Base-by-base conservation (phyloP, 1,140 invertebrate species). In the Trachymyrmex cornetzi region DNA sequence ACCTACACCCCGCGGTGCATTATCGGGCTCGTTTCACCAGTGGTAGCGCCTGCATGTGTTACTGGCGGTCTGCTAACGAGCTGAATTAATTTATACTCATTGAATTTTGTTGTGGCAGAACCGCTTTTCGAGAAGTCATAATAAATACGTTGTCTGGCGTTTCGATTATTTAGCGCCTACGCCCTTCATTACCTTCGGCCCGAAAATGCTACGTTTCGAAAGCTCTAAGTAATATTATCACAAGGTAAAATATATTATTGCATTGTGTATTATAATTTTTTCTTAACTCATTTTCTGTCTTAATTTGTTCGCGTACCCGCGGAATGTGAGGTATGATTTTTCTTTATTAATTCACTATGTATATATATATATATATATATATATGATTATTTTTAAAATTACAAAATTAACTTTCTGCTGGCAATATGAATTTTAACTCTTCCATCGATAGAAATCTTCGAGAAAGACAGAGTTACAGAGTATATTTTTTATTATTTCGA, bases 81-180 rank as follows among this genome's bases (percentile, higher is more conserved):
- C 92, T 93, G 91, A 93, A 94, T 94, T 93, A 94, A 94, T 93
- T 94, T 93, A 93, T 92, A 87, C 85, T 90, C 90, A 89, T 91
- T 92, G 90, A 92, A 91, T 91, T 88, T 67, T 85, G 85, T 89
- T 87, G 85, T 87, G 80, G 84, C 85, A 80, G 85, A 90, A 89
- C 89, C 75, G 86, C 92, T 92, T 92, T 92, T 92, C 86, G 88
- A 91, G 86, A 87, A 91, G 84, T 93, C 91, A 91, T 91, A 93
- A 92, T 88, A 92, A 88, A 77, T 57, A 55, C 86, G 80, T 88
- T 77, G 67, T 2, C 38, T 44, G 91, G 86, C 81, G 87, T 87
- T 89, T 66, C 53, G 85, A 85, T 92, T 92, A 91, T 92, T 92
- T 92, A 92, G 77, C 67, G 77, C 67, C 67, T 38, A 22, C 30